These are phyloP conservation scores for Pithys albifrons DNA, from an alignment of 2,113 vertebrate species.

Conservation along the genomic window DNA sequence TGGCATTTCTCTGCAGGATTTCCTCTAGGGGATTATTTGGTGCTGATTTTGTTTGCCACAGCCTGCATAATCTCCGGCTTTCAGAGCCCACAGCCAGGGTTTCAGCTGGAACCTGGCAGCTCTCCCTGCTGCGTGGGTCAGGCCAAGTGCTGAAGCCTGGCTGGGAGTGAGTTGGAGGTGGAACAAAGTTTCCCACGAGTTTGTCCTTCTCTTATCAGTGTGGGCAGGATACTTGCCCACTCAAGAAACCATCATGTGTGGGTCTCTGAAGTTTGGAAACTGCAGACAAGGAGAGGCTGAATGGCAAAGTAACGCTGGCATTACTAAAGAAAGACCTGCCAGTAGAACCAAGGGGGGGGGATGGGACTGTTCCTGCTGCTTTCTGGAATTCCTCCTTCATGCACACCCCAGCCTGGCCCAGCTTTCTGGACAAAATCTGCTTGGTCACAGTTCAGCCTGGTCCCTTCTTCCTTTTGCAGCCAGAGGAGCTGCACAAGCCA, in stretches of 20 bases:
- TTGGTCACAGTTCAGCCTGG: neutral
- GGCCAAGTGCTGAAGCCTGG: neutral
- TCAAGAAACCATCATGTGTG: neutral
- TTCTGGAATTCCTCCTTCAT: neutral
- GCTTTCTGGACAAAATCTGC: neutral
- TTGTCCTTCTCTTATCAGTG: neutral
- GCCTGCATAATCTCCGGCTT: neutral
- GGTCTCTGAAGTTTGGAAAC: neutral
- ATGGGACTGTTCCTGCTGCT: neutral
- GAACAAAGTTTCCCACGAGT: neutral
- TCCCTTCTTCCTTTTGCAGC: neutral
- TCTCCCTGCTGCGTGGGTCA: neutral
- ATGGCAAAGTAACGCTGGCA: fast-evolving
- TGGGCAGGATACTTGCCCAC: slow-evolving; percentile 13
- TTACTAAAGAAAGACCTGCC: neutral
- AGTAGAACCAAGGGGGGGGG: neutral
- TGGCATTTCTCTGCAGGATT: neutral
- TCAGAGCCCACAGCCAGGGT: neutral
- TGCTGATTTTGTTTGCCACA: neutral
- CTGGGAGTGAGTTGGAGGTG: neutral
- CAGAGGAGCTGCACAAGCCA: neutral
- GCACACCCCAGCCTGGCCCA: fast-evolving
- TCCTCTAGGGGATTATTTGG: neutral
- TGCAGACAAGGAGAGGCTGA: neutral
- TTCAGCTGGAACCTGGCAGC: neutral